phyloP scores from a whole-genome alignment of 2,888 invertebrate genomes.

The Zygothrica quintamaculata region DNA sequence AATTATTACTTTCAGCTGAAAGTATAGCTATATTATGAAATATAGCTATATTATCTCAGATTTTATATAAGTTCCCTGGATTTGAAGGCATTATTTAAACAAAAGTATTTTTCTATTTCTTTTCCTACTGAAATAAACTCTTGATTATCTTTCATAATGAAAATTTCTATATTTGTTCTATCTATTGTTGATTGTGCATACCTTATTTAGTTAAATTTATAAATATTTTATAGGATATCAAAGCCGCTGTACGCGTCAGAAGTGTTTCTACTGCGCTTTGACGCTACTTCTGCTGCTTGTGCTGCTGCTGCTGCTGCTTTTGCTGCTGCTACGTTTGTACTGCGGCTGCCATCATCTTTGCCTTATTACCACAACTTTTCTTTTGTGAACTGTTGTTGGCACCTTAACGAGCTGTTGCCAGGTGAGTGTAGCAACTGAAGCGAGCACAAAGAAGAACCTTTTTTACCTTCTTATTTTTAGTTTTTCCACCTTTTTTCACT shows the following conservation, averaged over 20 bases:
- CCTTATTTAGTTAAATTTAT: background rate
- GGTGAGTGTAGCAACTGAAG: slow-evolving; percentile 21
- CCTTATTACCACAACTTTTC: slow-evolving; percentile 66
- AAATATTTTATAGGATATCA: slow-evolving; percentile 29
- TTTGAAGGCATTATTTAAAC: too few species aligned
- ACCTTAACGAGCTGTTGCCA: slow-evolving; percentile 63
- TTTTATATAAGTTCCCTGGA: too few species aligned
- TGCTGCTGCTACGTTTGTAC: slow-evolving; percentile 15
- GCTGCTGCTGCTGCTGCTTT: slow-evolving; percentile 5
- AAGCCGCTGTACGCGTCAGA: slow-evolving; percentile 52
- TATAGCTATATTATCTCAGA: too few species aligned
- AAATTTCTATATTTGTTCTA: background rate
- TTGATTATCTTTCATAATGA: too few species aligned
- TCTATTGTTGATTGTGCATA: background rate
- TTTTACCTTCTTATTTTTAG: too few species aligned
- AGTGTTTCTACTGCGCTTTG: slow-evolving; percentile 53
- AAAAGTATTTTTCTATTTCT: too few species aligned
- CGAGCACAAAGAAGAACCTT: background rate
- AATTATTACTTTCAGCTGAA: too few species aligned
- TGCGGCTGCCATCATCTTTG: slow-evolving; percentile 60
- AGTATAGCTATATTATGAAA: too few species aligned
- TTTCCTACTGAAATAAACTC: too few species aligned
- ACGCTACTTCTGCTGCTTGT: slow-evolving; percentile 16
- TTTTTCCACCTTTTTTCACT: too few species aligned
- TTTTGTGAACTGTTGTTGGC: slow-evolving; percentile 54